Evolutionary conservation across 2,113 vertebrate species (phyloP).

Genomic region (Anguilla rostrata): DNA sequence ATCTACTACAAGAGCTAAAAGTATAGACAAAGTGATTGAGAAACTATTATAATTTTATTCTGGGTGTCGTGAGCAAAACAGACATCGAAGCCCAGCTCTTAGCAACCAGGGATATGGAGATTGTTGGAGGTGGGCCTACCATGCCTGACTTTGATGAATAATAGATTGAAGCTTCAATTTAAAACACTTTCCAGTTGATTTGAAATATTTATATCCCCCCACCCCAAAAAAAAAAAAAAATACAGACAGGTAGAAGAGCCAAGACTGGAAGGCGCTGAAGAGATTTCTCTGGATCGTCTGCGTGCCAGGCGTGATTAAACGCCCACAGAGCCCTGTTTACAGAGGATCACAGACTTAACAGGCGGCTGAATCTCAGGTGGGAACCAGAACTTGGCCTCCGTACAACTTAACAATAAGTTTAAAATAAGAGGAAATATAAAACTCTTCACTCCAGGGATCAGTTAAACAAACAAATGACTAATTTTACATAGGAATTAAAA

Average conservation of each 20-base stretch:
- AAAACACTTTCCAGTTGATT: conserved; percentile 58
- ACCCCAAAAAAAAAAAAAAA: conserved; percentile 41
- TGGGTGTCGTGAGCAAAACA: not conserved
- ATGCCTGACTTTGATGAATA: conserved; percentile 64
- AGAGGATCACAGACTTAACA: conserved; percentile 49
- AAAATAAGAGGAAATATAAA: conserved; percentile 13
- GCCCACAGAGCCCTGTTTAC: conserved; percentile 58
- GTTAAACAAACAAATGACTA: too few species aligned
- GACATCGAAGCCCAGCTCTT: conserved; percentile 21
- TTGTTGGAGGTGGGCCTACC: conserved; percentile 43
- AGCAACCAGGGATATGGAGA: conserved; percentile 39
- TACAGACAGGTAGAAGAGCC: conserved; percentile 48
- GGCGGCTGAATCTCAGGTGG: conserved; percentile 47
- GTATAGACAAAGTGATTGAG: not conserved
- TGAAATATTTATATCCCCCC: conserved; percentile 63
- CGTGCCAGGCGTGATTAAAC: conserved; percentile 56
- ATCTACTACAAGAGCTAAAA: too few species aligned
- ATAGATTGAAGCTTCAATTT: conserved; percentile 63
- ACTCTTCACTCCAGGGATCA: too few species aligned
- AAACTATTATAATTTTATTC: not conserved
- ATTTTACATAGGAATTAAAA: too few species aligned
- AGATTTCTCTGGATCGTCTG: conserved; percentile 31
- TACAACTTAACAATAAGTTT: conserved; percentile 37
- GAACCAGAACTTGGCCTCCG: conserved; percentile 44
- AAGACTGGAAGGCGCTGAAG: conserved; percentile 52